Evolutionary conservation across 2,888 invertebrate species (phyloP).

Genomic region (Lumbricus terrestris): DNA sequence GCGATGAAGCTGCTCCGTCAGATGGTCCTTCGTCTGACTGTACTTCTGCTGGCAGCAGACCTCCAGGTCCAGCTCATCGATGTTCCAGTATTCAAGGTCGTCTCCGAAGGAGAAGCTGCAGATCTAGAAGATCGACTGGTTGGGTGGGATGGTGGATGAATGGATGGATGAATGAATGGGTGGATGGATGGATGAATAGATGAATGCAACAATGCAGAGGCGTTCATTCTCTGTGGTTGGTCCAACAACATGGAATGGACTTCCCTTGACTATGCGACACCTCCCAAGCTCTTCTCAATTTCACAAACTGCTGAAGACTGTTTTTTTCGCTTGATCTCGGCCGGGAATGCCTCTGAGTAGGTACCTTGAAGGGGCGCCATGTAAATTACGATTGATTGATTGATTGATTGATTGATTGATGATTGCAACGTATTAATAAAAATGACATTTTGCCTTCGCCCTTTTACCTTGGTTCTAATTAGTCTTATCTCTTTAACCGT

Average conservation of each 20-base stretch:
- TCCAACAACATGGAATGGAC: too few relatives aligned
- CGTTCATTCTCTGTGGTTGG: too few relatives aligned
- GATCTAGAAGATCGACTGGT: constrained; percentile 66
- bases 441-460: too few relatives aligned
- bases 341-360: too few relatives aligned
- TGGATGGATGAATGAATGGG: not conserved
- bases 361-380: too few relatives aligned
- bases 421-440: too few relatives aligned
- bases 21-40: constrained; percentile 88
- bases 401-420: not conserved
- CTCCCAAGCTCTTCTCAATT: too few relatives aligned
- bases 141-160: not conserved
- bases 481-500: not conserved
- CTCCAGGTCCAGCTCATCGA: constrained; percentile 93
- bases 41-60: constrained; percentile 98
- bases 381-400: too few relatives aligned
- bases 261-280: too few relatives aligned
- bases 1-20: constrained; percentile 62
- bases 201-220: too few relatives aligned
- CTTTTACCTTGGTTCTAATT: constrained; percentile 65
- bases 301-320: too few relatives aligned
- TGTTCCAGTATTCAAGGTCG: constrained; percentile 97
- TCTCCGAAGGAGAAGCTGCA: constrained; percentile 97
- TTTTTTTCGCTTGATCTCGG: too few relatives aligned
- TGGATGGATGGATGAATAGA: not conserved